Percentiles rank a stretch among this genome's conserved stretches.
phyloP scores from a whole-genome alignment of 92 coral and sea anemone species.

The Siderastrea siderea region DNA sequence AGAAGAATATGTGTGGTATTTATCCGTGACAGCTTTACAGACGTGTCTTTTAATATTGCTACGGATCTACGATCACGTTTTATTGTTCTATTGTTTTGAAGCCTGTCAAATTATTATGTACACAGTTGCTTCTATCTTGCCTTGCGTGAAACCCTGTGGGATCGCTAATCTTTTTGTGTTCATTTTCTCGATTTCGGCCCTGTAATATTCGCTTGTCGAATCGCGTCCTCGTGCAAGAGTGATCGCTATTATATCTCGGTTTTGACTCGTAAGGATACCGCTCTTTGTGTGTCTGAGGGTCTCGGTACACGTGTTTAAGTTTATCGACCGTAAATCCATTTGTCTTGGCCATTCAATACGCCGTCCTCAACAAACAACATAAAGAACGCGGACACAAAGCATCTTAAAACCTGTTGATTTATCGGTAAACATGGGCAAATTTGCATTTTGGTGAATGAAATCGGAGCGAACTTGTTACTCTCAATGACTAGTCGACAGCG shows the following conservation, averaged over 20 bases:
- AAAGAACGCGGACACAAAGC: slow-evolving; percentile 21
- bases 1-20: not conserved
- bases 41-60: not conserved
- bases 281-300: not conserved
- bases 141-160: slow-evolving; percentile 16
- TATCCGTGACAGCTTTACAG: not conserved
- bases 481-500: not conserved
- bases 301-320: slow-evolving; percentile 47
- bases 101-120: slow-evolving; percentile 17
- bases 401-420: slow-evolving; percentile 24
- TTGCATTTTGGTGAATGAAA: slow-evolving; percentile 44
- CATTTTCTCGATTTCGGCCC: not conserved
- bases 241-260: not conserved
- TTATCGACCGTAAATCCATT: slow-evolving; percentile 43
- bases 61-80: not conserved
- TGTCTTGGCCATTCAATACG: slow-evolving; percentile 24
- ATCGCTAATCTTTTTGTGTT: not conserved
- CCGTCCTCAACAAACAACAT: slow-evolving; percentile 20
- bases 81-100: slow-evolving; percentile 6
- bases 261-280: not conserved
- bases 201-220: not conserved
- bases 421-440: slow-evolving; percentile 22
- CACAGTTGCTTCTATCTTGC: slow-evolving; percentile 25
- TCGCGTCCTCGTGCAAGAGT: not conserved
- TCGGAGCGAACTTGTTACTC: not conserved